Evolutionary conservation across 2,888 invertebrate genomes (phyloP), one percentile per base, ranked within the genome.

Genomic region (Agrotis ipsilon): DNA sequence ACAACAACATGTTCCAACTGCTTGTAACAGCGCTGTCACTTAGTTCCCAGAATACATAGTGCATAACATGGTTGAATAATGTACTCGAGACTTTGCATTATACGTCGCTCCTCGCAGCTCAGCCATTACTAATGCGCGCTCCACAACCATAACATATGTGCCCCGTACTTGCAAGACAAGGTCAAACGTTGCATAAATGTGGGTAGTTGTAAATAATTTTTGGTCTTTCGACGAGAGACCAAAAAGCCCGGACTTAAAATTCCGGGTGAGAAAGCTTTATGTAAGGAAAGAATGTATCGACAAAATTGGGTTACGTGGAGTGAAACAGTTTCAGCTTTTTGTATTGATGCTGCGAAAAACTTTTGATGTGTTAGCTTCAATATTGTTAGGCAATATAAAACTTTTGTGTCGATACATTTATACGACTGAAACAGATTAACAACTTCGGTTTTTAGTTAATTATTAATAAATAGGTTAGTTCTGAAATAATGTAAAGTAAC

Each of bases 111-210:
- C 39, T 51, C 27, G 62, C 62, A 69, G 65, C 83, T 80, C 68
- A 83, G 32, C 80, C 63, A 52, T 74, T 60, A 60, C 83, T 83
- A 83, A 80, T 80, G 78, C 54, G 68, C 32, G 54, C 64, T 60
- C n/a, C 51, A 58, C 58, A 75, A 51, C 65, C 51, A 49, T 55
- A 48, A 49, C 65, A 58, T 46, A 64, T 52, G 46, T 55, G 59
- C 21, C 43, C 24, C 58, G 32, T 63, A 43, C 46, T 63, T 73
- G 19, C 43, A 19, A 79, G 24, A 18, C 68, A 83, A 72, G 72
- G 72, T 72, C 73, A 51, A n/a, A 67, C 18, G 18, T 68, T 52
- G 45, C 65, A 72, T 39, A 73, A 55, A 67, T 68, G 55, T 32
- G 57, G 55, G 27, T 80, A 74, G 27, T 19, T 18, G 46, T 46